These are phyloP conservation scores for Panthera leo DNA, from an alignment of 2,113 vertebrate genomes.

Conservation along the genomic window DNA sequence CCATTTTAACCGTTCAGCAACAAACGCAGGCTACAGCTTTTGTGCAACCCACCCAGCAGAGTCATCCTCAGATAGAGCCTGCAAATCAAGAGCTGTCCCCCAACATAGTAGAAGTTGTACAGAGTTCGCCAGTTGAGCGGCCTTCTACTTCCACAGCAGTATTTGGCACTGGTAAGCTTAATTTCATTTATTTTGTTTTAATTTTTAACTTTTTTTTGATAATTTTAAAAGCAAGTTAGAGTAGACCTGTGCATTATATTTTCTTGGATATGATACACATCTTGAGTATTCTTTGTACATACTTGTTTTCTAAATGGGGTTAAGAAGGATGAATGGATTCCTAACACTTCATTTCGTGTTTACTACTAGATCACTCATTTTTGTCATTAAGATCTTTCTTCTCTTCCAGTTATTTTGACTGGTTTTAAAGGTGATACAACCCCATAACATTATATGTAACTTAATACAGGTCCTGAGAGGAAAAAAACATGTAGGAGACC, in stretches of 20 bases:
- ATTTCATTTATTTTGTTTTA: neutral
- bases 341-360: constrained; percentile 22
- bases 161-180: constrained; percentile 91
- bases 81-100: constrained; percentile 90
- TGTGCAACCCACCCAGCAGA: constrained; percentile 98
- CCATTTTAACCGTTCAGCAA: constrained; percentile 93
- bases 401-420: neutral
- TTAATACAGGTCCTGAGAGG: neutral
- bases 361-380: neutral
- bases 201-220: neutral
- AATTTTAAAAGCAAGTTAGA: neutral
- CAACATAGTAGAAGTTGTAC: constrained; percentile 90
- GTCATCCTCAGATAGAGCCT: constrained; percentile 90
- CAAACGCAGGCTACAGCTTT: constrained; percentile 97
- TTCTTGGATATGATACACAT: neutral
- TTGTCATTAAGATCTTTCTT: neutral
- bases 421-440: neutral
- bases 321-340: neutral
- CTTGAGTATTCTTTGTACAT: neutral
- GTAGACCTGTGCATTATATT: neutral
- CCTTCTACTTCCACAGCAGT: constrained; percentile 94
- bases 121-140: constrained; percentile 93
- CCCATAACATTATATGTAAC: neutral
- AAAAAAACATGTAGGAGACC: neutral
- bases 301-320: neutral